phyloP scores from a whole-genome alignment of 2,113 vertebrate species.

The Clarias macrocephalus region DNA sequence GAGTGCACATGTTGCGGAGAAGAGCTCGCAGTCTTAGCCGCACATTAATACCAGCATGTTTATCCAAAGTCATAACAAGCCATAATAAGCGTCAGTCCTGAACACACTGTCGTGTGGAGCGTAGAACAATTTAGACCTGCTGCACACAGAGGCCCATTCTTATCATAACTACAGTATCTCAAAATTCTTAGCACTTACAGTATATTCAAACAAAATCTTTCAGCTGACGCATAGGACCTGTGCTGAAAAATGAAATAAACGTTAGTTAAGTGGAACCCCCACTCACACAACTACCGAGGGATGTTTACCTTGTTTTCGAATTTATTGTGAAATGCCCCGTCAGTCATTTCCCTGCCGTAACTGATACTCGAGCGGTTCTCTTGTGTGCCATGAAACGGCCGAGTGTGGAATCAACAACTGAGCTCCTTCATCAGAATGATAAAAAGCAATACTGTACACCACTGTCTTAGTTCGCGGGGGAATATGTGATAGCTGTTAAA shows the following conservation, averaged over 20 bases:
- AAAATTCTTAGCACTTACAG: slow-evolving; percentile 1
- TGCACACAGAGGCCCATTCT: slow-evolving; percentile 16
- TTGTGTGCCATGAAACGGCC: slow-evolving; percentile 23
- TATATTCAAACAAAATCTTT: slow-evolving; percentile 19
- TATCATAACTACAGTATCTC: background rate
- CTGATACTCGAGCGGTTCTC: slow-evolving; percentile 26
- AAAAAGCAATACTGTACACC: background rate
- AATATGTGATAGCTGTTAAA: background rate
- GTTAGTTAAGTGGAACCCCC: background rate
- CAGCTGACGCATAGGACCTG: background rate
- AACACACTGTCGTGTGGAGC: background rate
- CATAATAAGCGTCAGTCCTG: background rate
- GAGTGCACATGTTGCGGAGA: slow-evolving; percentile 31
- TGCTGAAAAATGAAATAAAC: slow-evolving; percentile 28
- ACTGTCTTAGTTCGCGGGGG: slow-evolving; percentile 33
- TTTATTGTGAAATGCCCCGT: slow-evolving; percentile 9
- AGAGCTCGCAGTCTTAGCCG: slow-evolving; percentile 20
- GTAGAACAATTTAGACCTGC: background rate
- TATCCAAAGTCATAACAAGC: slow-evolving; percentile 29
- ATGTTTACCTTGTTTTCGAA: slow-evolving; percentile 7
- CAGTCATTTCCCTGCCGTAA: slow-evolving; percentile 30
- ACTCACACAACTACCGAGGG: background rate
- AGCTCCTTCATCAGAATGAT: background rate
- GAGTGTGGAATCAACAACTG: slow-evolving; percentile 25
- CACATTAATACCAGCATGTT: slow-evolving; percentile 33